phyloP scores from a whole-genome alignment of 2,888 invertebrate genomes.

The Erannis defoliaria region DNA sequence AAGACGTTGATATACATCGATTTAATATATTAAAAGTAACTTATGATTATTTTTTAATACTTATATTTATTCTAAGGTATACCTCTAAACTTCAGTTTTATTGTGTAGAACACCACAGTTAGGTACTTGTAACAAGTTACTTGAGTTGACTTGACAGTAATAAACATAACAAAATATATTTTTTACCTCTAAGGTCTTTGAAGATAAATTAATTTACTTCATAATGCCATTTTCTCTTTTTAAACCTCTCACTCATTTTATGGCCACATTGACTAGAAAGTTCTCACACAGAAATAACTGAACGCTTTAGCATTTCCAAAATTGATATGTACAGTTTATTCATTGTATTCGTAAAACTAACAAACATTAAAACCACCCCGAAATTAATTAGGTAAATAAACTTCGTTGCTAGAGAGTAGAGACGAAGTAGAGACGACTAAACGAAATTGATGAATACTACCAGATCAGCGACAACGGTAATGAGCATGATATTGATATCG shows the following conservation, averaged over 20 bases:
- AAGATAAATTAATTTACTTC: constrained; percentile 27
- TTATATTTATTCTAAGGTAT: constrained; percentile 1
- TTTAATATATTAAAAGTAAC: neutral
- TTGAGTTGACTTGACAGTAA: constrained; percentile 17
- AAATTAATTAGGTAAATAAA: constrained; percentile 2
- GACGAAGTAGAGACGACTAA: constrained; percentile 34
- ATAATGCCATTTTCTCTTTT: constrained; percentile 26
- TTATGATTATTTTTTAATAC: neutral
- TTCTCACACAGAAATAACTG: constrained; percentile 26
- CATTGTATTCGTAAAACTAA: constrained; percentile 36
- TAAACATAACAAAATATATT: constrained; percentile 22
- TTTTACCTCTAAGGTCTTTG: constrained; percentile 23
- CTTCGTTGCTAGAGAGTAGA: constrained; percentile 36
- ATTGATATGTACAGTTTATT: constrained; percentile 48
- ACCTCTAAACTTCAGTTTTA: constrained; percentile 4
- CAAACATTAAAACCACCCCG: constrained; percentile 12
- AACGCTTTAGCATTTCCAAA: constrained; percentile 33
- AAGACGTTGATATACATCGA: neutral
- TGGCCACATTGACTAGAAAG: constrained; percentile 43
- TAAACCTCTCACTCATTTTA: constrained; percentile 17
- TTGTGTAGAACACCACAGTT: constrained; percentile 15
- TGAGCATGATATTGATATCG: constrained; percentile 47
- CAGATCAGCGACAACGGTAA: constrained; percentile 46
- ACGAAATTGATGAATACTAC: constrained; percentile 53
- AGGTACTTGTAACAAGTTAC: constrained; percentile 13